Evolutionary conservation across 2,888 invertebrate species (phyloP).

Genomic region (Nymphalis polychloros): DNA sequence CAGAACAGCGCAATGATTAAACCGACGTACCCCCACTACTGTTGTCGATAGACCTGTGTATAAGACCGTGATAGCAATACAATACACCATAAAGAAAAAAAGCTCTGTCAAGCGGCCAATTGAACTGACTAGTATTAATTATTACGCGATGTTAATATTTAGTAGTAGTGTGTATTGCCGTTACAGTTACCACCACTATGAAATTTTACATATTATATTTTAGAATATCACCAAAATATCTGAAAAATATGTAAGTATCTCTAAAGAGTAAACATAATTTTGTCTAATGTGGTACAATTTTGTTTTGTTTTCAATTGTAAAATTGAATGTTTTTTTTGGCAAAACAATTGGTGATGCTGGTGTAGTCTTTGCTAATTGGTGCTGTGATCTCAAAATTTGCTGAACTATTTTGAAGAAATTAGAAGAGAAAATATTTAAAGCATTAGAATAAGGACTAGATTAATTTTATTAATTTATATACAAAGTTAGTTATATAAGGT

Average conservation of each 20-base stretch:
- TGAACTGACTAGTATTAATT: too few species aligned
- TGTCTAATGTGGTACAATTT: neutral
- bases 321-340: neutral
- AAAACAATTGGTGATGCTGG: too few species aligned
- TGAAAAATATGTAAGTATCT: neutral
- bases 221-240: neutral
- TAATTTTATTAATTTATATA: conserved; percentile 51
- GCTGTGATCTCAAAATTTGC: conserved; percentile 29
- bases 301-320: neutral
- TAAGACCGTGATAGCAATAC: too few species aligned
- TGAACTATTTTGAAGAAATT: conserved; percentile 19
- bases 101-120: too few species aligned
- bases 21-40: too few species aligned
- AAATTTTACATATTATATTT: neutral
- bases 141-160: neutral
- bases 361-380: conserved; percentile 1
- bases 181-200: neutral
- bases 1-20: too few species aligned
- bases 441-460: conserved; percentile 44
- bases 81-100: too few species aligned
- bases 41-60: too few species aligned
- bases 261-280: neutral
- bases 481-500: conserved; percentile 55
- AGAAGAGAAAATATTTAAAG: conserved; percentile 10
- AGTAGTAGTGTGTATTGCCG: neutral